Conservation (phyloP, 37 sponge, comb jelly and placozoan genomes). For the Agelas oroides region DNA sequence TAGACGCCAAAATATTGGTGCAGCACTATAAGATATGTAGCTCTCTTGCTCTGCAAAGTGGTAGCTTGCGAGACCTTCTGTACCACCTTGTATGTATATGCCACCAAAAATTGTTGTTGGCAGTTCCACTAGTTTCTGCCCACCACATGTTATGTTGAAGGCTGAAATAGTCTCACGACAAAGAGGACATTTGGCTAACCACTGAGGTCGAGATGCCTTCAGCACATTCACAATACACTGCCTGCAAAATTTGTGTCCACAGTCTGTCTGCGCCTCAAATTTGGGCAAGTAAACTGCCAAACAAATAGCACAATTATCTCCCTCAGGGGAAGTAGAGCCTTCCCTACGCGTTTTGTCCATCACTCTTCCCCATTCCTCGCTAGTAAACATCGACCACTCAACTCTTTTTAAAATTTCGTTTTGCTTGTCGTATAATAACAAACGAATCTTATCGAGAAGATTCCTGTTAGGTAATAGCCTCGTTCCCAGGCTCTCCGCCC, state of each 20-base stretch:
- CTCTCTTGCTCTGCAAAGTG: constrained; percentile 5
- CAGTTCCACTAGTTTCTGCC: not conserved
- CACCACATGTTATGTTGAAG: not conserved
- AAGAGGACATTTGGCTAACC: not conserved
- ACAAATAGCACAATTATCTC: not conserved
- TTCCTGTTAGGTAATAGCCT: too few species aligned
- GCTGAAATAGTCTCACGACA: not conserved
- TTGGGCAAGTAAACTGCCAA: not conserved
- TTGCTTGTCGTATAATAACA: too few species aligned
- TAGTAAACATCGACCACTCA: too few species aligned
- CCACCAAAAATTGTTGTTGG: not conserved
- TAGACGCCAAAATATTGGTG: constrained; percentile 20
- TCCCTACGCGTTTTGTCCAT: too few species aligned
- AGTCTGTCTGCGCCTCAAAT: not conserved
- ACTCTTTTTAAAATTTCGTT: too few species aligned
- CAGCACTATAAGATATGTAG: constrained; percentile 10
- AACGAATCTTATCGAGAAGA: too few species aligned
- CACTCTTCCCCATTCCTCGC: too few species aligned
- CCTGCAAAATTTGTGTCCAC: constrained; percentile 4
- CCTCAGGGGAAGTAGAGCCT: not conserved
- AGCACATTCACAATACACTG: not conserved
- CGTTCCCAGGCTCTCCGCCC: too few species aligned
- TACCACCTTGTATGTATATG: not conserved
- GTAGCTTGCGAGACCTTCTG: constrained; percentile 1
- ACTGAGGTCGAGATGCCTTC: not conserved